Percentiles rank a stretch among this genome's conserved stretches.
Conservation (phyloP, 37 sponge, comb jelly and placozoan genomes). For the Ianthella basta region DNA sequence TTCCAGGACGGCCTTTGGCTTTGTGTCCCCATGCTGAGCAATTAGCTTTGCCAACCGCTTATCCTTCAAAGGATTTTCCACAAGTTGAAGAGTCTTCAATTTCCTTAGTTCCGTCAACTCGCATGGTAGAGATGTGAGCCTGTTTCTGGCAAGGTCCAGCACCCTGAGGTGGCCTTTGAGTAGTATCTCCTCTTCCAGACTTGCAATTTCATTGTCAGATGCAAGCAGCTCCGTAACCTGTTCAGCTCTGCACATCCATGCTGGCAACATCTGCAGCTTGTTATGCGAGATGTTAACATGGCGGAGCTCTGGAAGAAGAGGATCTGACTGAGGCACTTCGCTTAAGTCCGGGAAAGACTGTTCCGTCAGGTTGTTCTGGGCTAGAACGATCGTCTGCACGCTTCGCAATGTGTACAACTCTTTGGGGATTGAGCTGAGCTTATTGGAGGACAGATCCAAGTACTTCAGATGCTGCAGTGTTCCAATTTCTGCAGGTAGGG, state of each 20-base stretch:
- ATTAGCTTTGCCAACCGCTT: conserved; percentile 78
- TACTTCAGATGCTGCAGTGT: conserved; percentile 50
- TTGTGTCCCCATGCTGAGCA: conserved; percentile 78
- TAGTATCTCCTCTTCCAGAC: conserved; percentile 23
- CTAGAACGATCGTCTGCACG: conserved; percentile 68
- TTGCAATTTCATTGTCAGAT: conserved; percentile 52
- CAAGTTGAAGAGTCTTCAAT: conserved; percentile 57
- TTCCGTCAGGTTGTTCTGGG: conserved; percentile 56
- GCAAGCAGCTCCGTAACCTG: conserved; percentile 57
- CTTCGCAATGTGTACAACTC: conserved; percentile 51
- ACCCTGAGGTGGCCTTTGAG: conserved; percentile 37
- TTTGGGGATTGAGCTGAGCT: conserved; percentile 57
- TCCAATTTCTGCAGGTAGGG: conserved; percentile 63
- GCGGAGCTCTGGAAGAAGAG: conserved; percentile 57
- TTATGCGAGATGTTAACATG: conserved; percentile 67
- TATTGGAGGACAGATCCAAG: conserved; percentile 77
- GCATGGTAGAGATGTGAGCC: conserved; percentile 60
- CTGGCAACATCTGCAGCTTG: conserved; percentile 58
- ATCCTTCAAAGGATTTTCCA: conserved; percentile 81
- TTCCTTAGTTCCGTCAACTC: conserved; percentile 73
- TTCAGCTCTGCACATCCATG: conserved; percentile 36
- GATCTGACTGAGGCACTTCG: background rate
- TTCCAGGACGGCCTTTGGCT: conserved; percentile 87
- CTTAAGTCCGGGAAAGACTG: conserved; percentile 60
- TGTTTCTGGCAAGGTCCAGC: conserved; percentile 62